phyloP scores from a whole-genome alignment of 2,888 invertebrate species.

The Netelia inedita region DNA sequence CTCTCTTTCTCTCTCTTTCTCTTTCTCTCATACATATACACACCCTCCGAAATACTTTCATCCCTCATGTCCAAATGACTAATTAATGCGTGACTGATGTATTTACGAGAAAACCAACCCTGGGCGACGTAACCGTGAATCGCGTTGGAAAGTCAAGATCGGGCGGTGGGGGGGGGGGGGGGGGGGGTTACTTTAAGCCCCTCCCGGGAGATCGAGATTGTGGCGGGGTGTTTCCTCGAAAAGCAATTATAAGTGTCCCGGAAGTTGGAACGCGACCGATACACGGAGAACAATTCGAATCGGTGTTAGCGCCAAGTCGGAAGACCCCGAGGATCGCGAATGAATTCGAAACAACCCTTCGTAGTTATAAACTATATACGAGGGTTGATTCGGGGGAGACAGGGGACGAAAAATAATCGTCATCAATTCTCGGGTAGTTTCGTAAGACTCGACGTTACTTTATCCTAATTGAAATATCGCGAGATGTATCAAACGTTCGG shows the following conservation, averaged over 20 bases:
- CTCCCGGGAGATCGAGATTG: constrained; percentile 32
- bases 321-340: too few species aligned
- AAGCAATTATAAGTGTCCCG: constrained; percentile 82
- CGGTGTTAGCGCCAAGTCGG: too few species aligned
- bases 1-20: background rate
- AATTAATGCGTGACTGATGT: constrained; percentile 46
- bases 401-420: background rate
- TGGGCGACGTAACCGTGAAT: constrained; percentile 18
- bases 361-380: too few species aligned
- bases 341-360: too few species aligned
- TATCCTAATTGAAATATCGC: background rate
- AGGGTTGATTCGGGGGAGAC: background rate
- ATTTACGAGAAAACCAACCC: constrained; percentile 11
- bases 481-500: background rate
- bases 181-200: background rate
- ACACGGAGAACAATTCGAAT: too few species aligned
- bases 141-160: constrained; percentile 9
- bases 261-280: constrained; percentile 75
- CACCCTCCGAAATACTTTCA: constrained; percentile 5
- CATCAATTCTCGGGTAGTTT: background rate
- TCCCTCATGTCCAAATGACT: constrained; percentile 29
- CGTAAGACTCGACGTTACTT: background rate
- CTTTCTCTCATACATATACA: background rate
- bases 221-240: constrained; percentile 63
- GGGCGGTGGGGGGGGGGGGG: too few species aligned